Percentiles rank a stretch among this genome's conserved stretches.
Evolutionary conservation across 2,113 vertebrate species (phyloP).

Genomic region (Hiodon alosoides): DNA sequence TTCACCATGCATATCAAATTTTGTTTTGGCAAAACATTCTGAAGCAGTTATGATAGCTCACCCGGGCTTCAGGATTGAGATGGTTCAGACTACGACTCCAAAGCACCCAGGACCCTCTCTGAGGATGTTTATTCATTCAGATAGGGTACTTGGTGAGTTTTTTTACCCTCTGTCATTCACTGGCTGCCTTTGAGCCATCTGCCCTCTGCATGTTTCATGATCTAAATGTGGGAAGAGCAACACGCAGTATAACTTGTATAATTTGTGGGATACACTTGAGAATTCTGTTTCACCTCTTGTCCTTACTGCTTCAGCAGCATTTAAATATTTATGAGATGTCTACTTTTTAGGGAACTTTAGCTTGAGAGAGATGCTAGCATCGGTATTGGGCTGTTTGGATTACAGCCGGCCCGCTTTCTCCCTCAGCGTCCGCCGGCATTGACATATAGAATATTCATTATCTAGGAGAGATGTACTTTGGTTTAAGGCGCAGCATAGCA

Average conservation of each 20-base stretch:
- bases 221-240: conserved; percentile 40
- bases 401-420: not conserved
- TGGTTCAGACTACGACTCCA: not conserved
- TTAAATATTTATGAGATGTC: conserved; percentile 48
- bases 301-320: conserved; percentile 23
- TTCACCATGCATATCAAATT: too few species aligned
- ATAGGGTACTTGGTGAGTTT: not conserved
- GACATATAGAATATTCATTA: too few species aligned
- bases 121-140: conserved; percentile 16
- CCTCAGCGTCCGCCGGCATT: too few species aligned
- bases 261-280: conserved; percentile 34
- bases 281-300: conserved; percentile 33
- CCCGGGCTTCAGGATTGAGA: not conserved
- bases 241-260: conserved; percentile 29
- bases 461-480: too few species aligned
- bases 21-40: too few species aligned
- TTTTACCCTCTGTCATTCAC: conserved; percentile 18
- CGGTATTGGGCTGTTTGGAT: conserved; percentile 25
- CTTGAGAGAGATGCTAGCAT: conserved; percentile 18
- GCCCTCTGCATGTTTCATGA: conserved; percentile 32
- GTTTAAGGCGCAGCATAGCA: too few species aligned
- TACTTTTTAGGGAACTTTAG: conserved; percentile 30
- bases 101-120: not conserved
- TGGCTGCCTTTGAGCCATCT: not conserved
- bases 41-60: not conserved